phyloP scores from a whole-genome alignment of 2,113 vertebrate species.

The Istiophorus platypterus region DNA sequence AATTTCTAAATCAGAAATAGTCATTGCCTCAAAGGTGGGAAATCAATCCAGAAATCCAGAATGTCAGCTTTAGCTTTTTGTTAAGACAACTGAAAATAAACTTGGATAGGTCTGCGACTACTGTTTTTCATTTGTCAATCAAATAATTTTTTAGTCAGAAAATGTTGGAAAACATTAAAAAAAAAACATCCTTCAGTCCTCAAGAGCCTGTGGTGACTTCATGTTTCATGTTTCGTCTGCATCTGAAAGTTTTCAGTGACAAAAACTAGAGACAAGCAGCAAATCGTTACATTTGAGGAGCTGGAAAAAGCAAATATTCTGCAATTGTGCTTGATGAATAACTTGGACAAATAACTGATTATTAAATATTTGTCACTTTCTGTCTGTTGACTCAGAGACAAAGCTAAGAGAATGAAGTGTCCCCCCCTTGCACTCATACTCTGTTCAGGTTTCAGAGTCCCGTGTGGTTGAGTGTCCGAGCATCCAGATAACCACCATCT shows the following conservation, averaged over 20 bases:
- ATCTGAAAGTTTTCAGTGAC: no score
- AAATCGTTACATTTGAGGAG: not conserved
- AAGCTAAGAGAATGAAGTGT: not conserved
- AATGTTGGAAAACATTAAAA: no score
- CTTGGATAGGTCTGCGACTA: no score
- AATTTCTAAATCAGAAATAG: not conserved
- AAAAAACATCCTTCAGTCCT: no score
- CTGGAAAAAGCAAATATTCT: not conserved
- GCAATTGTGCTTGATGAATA: not conserved
- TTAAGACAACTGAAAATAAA: not conserved
- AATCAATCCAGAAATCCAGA: not conserved
- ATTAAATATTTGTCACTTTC: not conserved
- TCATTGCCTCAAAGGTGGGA: not conserved
- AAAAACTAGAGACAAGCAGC: not conserved
- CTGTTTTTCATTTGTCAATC: no score
- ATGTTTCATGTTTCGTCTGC: no score
- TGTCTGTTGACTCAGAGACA: not conserved
- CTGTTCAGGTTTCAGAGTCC: constrained; percentile 82
- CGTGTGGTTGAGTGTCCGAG: constrained; percentile 93
- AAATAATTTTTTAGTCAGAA: no score
- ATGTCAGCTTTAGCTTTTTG: not conserved
- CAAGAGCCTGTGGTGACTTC: no score
- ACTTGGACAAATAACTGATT: not conserved
- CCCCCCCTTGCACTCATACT: not conserved
- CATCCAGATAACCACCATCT: constrained; percentile 96